Conservation (phyloP, 2,888 invertebrate genomes). For the Sthenelais limicola region DNA sequence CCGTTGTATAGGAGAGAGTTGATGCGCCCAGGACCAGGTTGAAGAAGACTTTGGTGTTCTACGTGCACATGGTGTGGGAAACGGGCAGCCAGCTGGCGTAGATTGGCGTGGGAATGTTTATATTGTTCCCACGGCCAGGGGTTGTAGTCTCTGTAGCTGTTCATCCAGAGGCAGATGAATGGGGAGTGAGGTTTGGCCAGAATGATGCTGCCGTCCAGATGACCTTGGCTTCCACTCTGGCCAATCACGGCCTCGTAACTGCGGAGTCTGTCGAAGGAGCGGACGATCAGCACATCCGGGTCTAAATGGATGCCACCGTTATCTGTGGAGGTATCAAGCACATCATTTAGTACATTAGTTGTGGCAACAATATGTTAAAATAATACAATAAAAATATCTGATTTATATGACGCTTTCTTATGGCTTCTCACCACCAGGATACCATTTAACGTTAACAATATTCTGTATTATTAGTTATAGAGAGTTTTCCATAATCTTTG, state of each 20-base stretch:
- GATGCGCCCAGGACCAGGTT: neutral
- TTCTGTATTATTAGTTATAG: too few species aligned
- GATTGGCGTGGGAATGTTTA: neutral
- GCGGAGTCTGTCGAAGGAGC: neutral
- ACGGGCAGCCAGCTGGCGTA: neutral
- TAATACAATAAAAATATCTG: too few species aligned
- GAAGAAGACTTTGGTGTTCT: neutral
- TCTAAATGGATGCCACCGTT: conserved; percentile 21
- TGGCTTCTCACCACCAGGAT: too few species aligned
- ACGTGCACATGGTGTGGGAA: conserved; percentile 11
- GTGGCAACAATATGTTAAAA: too few species aligned
- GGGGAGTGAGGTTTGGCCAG: conserved; percentile 11
- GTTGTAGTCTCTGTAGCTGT: conserved; percentile 8
- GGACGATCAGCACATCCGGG: conserved; percentile 10
- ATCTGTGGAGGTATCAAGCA: neutral
- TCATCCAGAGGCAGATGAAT: conserved; percentile 15
- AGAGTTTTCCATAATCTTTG: too few species aligned
- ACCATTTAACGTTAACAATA: too few species aligned
- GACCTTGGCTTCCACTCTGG: neutral
- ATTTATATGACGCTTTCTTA: too few species aligned
- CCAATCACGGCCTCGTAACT: neutral
- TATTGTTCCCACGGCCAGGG: conserved; percentile 22
- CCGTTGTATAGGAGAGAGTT: neutral
- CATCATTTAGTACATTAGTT: neutral
- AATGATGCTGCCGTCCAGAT: neutral